Percentiles rank a stretch among this genome's conserved stretches.
Conservation (phyloP, 1,140 invertebrate species). For the Aphis craccivora region DNA sequence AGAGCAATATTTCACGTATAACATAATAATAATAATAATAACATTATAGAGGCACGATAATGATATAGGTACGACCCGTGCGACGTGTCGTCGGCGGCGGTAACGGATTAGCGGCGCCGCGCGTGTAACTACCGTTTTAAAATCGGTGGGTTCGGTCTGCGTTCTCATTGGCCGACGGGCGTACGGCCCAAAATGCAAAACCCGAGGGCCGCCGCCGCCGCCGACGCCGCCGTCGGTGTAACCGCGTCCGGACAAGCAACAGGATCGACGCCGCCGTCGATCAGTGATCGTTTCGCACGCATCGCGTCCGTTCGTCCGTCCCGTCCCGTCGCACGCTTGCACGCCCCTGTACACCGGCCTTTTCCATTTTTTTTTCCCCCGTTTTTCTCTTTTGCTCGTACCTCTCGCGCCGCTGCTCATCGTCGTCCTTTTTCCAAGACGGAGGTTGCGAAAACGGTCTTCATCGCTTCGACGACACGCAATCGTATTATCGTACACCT, state of each 20-base stretch:
- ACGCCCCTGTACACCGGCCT: background rate
- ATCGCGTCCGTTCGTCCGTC: background rate
- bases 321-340: background rate
- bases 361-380: background rate
- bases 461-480: no score
- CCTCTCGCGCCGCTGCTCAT: background rate
- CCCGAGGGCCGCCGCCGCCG: background rate
- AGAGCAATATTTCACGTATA: no score
- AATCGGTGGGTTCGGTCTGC: slow-evolving; percentile 41
- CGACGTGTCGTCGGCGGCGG: background rate
- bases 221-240: background rate
- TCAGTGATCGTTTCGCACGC: slow-evolving; percentile 1
- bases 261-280: background rate
- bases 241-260: background rate
- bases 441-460: no score
- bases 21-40: background rate
- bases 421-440: no score
- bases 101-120: background rate
- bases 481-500: no score
- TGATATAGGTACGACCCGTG: background rate
- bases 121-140: background rate
- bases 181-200: slow-evolving; percentile 37
- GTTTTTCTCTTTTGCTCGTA: background rate
- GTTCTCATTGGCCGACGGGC: background rate
- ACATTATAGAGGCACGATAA: background rate